These are phyloP conservation scores for Orussus abietinus DNA, from an alignment of 1,140 invertebrate species.

Conservation along the genomic window DNA sequence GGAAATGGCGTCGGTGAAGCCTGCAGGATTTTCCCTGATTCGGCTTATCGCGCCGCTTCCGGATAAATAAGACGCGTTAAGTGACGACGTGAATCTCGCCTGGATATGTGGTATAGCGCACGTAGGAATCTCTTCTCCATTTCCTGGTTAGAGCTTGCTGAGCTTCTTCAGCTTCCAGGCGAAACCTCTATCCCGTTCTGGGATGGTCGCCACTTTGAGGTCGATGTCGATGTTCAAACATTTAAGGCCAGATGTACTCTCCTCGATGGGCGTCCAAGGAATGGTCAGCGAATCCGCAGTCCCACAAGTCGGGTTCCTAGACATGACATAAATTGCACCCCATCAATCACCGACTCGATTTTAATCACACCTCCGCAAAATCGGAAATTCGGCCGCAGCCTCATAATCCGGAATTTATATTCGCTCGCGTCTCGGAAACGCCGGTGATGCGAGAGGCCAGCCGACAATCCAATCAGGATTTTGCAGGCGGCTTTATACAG, in stretches of 20 bases:
- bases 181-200: slow-evolving; percentile 8
- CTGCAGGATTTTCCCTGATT: too few species aligned
- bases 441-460: too few species aligned
- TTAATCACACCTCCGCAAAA: not conserved
- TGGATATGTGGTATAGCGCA: too few species aligned
- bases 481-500: too few species aligned
- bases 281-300: slow-evolving; percentile 11
- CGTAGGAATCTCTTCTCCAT: too few species aligned
- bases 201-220: slow-evolving; percentile 14
- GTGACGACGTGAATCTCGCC: too few species aligned
- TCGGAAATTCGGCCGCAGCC: not conserved
- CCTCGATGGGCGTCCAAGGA: slow-evolving; percentile 21
- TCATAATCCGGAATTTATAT: slow-evolving; percentile 26
- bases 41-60: too few species aligned
- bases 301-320: slow-evolving; percentile 23
- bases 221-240: slow-evolving; percentile 22
- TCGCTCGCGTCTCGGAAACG: too few species aligned
- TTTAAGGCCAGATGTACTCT: slow-evolving; percentile 2
- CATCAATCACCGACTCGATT: slow-evolving; percentile 8
- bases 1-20: too few species aligned
- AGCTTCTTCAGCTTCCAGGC: slow-evolving; percentile 21
- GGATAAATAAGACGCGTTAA: too few species aligned
- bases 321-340: slow-evolving; percentile 7
- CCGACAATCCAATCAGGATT: slow-evolving; percentile 28
- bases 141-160: too few species aligned